Evolutionary conservation across 1,140 invertebrate genomes (phyloP), one percentile per base, ranked within the genome.

Genomic region (Pristionchus pacificus): DNA sequence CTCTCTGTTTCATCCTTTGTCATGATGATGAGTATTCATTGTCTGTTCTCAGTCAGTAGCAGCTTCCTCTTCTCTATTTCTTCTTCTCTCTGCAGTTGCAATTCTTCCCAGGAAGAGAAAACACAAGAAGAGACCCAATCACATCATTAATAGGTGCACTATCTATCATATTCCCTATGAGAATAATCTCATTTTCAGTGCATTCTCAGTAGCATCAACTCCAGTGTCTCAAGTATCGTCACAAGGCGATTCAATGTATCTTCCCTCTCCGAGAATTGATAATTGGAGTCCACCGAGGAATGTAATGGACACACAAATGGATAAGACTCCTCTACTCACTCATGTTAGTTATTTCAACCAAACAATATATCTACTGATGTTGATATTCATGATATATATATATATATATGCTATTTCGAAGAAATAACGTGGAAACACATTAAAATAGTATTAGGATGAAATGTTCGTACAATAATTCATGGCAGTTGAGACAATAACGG

Each of bases 121-220:
- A 24, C 70, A 72, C 27, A 58, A 66, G n/a, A 66, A 62, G 29
- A 66, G 31, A 55, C 62, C 70, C 3, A 72, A 72, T 29, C 38
- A 57, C 14, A 49, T 66, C 1, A 29, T 72, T 49, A 59, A 63
- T 2, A 70, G 68, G 68, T 69, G 29, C n/a, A 3, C n/a, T 64
- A 64, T n/a, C n/a, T n/a, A n/a, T n/a, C n/a, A n/a, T n/a, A n/a
- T n/a, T 64, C 10, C 19, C 25, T 27, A 29, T 60, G 13, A 60
- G 24, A 27, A 6, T 13, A 27, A 13, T 60, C 6, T 65, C 19
- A 58, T 57, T 68, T 68, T 69, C 31, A 71, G 70, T 33, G 70
- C 70, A 0, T 72, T 72, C 38, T 72, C 70, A 24, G 64, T 72
- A 38, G 70, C 70, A 0, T 65, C 63, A 25, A 72, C 70, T 38